These are phyloP conservation scores for Morone saxatilis DNA, from an alignment of 2,113 vertebrate species.

Conservation along the genomic window DNA sequence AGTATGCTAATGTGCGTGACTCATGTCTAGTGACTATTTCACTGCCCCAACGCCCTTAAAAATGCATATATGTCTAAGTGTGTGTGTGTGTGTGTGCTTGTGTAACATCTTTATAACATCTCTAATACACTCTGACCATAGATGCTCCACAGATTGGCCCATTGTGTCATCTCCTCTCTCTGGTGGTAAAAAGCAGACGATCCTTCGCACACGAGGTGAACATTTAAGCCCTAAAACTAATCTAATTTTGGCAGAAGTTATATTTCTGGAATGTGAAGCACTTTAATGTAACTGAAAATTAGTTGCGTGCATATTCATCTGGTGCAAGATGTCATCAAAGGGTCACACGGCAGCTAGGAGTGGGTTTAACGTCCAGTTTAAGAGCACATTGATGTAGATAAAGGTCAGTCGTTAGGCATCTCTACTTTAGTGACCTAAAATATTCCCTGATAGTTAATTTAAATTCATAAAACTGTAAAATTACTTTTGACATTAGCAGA, in stretches of 20 bases:
- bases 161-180: constrained; percentile 61
- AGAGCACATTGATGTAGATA: neutral
- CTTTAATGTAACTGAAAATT: constrained; percentile 11
- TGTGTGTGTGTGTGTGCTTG: constrained; percentile 22
- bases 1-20: neutral
- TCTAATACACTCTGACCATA: constrained; percentile 44
- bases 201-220: constrained; percentile 41
- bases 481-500: too few species aligned
- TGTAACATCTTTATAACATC: constrained; percentile 17
- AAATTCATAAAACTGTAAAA: too few species aligned
- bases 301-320: neutral
- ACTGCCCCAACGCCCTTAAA: neutral
- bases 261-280: constrained; percentile 18
- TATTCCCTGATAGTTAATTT: too few species aligned
- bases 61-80: too few species aligned
- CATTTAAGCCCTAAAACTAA: constrained; percentile 14
- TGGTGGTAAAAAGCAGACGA: constrained; percentile 67
- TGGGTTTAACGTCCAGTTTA: neutral
- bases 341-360: neutral
- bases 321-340: constrained; percentile 5
- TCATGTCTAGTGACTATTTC: neutral
- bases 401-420: neutral
- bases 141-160: constrained; percentile 64
- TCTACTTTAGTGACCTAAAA: too few species aligned
- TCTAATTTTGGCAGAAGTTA: constrained; percentile 9